Conservation (phyloP, 1,140 invertebrate genomes). For the Pararge aegeria region DNA sequence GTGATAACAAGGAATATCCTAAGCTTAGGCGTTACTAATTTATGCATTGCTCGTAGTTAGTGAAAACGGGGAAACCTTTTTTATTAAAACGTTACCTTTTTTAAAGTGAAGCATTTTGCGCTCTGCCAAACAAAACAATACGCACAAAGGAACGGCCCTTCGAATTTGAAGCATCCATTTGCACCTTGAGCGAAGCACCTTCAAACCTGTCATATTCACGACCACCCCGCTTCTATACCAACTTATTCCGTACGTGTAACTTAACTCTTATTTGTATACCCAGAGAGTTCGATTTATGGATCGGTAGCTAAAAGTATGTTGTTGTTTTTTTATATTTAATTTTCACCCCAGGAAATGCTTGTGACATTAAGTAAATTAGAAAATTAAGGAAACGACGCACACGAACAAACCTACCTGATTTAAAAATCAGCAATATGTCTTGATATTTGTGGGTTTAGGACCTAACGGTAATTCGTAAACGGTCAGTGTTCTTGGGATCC, state of each 20-base stretch:
- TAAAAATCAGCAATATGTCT: too few species aligned
- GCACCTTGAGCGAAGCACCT: slow-evolving; percentile 46
- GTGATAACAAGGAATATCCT: too few species aligned
- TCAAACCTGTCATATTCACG: slow-evolving; percentile 46
- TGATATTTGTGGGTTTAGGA: too few species aligned
- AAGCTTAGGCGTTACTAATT: too few species aligned
- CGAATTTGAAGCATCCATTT: slow-evolving; percentile 45
- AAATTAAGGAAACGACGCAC: slow-evolving; percentile 38
- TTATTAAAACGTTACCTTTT: neutral
- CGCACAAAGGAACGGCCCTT: slow-evolving; percentile 32
- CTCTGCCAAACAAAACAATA: slow-evolving; percentile 33
- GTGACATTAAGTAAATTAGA: slow-evolving; percentile 51
- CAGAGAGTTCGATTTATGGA: slow-evolving; percentile 21
- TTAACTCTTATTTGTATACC: slow-evolving; percentile 13
- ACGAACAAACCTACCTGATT: neutral
- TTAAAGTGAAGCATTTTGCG: neutral
- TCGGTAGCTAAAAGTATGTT: neutral
- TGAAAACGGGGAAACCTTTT: too few species aligned
- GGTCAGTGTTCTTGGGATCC: too few species aligned
- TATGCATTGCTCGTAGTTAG: too few species aligned
- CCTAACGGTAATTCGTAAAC: too few species aligned
- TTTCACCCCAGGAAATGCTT: slow-evolving; percentile 46
- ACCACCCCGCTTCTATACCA: slow-evolving; percentile 26
- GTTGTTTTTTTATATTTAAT: slow-evolving; percentile 42
- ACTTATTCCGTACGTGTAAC: slow-evolving; percentile 5